Conservation (phyloP, 2,888 invertebrate genomes). For the Syritta pipiens region DNA sequence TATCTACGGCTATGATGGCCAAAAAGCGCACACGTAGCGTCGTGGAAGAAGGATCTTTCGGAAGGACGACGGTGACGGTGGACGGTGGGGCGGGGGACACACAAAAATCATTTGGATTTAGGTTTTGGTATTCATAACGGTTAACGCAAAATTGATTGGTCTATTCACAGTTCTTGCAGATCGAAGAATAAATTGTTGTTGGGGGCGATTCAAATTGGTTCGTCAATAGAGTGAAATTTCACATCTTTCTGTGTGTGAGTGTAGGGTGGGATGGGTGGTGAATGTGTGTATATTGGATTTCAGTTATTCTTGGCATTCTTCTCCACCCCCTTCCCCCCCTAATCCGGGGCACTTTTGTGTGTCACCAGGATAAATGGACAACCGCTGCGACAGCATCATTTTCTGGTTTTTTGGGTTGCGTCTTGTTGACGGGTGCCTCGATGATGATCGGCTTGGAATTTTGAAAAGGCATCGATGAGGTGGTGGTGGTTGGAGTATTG, state of each 20-base stretch:
- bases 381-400: conserved; percentile 7
- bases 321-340: too few species aligned
- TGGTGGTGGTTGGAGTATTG: too few species aligned
- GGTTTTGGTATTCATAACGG: conserved; percentile 67
- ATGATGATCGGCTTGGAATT: too few species aligned
- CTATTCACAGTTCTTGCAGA: conserved; percentile 67
- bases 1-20: conserved; percentile 24
- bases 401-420: too few species aligned
- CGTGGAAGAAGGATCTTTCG: conserved; percentile 2
- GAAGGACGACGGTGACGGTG: not conserved
- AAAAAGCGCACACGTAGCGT: not conserved
- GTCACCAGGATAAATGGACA: not conserved
- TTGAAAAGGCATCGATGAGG: too few species aligned
- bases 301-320: conserved; percentile 2
- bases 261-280: too few species aligned
- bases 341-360: too few species aligned
- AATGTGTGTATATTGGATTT: conserved; percentile 27
- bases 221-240: conserved; percentile 41
- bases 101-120: conserved; percentile 26
- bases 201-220: conserved; percentile 60
- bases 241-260: not conserved
- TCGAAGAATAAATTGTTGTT: conserved; percentile 60
- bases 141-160: conserved; percentile 67
- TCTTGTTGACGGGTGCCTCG: too few species aligned
- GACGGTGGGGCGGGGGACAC: not conserved